Conservation (phyloP, 2,113 vertebrate genomes). For the Chunga burmeisteri region DNA sequence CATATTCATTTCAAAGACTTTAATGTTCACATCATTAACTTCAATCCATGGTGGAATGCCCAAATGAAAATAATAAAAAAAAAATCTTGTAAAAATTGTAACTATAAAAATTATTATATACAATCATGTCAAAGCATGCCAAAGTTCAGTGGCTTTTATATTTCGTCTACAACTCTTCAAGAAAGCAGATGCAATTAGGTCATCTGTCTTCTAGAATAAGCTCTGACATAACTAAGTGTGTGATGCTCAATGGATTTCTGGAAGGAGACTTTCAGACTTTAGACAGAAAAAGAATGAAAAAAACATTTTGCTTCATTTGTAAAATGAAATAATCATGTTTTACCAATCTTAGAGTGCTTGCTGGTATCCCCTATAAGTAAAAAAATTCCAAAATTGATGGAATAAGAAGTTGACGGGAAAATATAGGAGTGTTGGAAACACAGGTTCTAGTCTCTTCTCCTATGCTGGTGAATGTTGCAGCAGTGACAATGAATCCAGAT, state of each 20-base stretch:
- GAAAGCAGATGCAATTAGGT: not conserved
- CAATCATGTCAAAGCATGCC: not conserved
- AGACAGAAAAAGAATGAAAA: not conserved
- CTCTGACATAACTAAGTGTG: not conserved
- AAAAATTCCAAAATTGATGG: not conserved
- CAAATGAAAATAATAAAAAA: conserved; percentile 30
- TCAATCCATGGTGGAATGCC: not conserved
- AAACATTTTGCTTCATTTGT: fast-evolving
- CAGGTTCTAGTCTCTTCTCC: not conserved
- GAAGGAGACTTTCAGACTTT: not conserved
- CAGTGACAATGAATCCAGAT: not conserved
- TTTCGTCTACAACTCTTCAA: not conserved
- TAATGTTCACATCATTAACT: conserved; percentile 3
- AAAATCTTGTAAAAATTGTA: not conserved
- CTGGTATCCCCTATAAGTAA: not conserved
- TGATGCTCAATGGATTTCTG: not conserved
- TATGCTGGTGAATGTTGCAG: not conserved
- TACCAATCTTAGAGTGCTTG: not conserved
- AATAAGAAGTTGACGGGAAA: not conserved
- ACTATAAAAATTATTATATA: not conserved
- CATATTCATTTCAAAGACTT: not conserved
- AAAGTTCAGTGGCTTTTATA: not conserved
- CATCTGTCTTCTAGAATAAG: not conserved
- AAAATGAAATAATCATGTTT: not conserved
- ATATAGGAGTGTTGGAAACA: not conserved